Conservation (phyloP, 2,113 vertebrate species). For the Hippocampus zosterae region DNA sequence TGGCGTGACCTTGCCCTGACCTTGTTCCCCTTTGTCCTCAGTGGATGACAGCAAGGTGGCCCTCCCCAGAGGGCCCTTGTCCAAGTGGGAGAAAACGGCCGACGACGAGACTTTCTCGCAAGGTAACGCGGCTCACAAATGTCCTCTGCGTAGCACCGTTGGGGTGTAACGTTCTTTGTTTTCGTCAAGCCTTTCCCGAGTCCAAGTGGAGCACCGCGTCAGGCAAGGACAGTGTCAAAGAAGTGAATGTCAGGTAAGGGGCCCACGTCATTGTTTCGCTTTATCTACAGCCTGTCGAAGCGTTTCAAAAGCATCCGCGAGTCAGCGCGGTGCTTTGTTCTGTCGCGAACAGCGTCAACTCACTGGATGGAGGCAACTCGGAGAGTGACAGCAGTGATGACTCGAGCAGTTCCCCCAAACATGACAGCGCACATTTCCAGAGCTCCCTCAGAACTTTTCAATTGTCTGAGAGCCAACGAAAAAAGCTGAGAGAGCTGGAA, state of each 20-base stretch:
- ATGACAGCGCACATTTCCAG: slow-evolving; percentile 70
- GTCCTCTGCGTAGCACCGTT: background rate
- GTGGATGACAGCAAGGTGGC: slow-evolving; percentile 63
- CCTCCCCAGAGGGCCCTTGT: slow-evolving; percentile 66
- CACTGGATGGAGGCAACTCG: slow-evolving; percentile 54
- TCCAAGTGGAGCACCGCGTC: slow-evolving; percentile 67
- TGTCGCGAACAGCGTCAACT: slow-evolving; percentile 38
- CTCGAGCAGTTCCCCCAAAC: slow-evolving; percentile 61
- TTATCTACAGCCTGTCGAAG: background rate
- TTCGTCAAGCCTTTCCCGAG: slow-evolving; percentile 61
- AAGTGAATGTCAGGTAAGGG: slow-evolving; percentile 57
- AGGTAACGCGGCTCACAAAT: slow-evolving; percentile 43
- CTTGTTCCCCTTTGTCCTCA: slow-evolving; percentile 21
- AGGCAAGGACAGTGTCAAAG: slow-evolving; percentile 43
- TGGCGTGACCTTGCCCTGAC: slow-evolving; percentile 4
- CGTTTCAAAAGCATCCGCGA: background rate
- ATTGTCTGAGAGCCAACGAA: slow-evolving; percentile 75
- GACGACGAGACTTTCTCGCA: slow-evolving; percentile 54
- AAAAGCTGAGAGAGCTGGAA: slow-evolving; percentile 74
- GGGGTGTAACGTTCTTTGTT: slow-evolving; percentile 13
- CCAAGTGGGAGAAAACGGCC: slow-evolving; percentile 75
- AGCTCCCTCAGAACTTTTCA: slow-evolving; percentile 69
- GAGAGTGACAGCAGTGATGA: slow-evolving; percentile 68
- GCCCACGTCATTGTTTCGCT: background rate
- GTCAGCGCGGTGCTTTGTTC: background rate